Percentiles rank a stretch among this genome's conserved stretches.
These are phyloP conservation scores for Falcunculus frontatus DNA, from an alignment of 2,113 vertebrate species.

Conservation along the genomic window DNA sequence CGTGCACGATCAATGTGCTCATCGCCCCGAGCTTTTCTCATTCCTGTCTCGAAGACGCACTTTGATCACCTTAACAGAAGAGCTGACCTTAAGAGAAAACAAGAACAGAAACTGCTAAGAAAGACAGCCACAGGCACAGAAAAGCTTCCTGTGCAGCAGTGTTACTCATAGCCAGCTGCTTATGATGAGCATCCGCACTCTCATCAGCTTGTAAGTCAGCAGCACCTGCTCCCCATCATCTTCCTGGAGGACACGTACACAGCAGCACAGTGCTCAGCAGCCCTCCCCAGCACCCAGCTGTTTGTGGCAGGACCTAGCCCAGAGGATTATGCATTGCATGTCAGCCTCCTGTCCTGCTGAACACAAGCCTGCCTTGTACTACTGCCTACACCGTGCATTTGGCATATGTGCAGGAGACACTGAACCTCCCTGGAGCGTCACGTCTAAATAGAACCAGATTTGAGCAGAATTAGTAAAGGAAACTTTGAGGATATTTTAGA, in stretches of 20 bases:
- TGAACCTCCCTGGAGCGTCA: not conserved
- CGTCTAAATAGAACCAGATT: not conserved
- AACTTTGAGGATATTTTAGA: not conserved
- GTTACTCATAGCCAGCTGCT: conserved; percentile 51
- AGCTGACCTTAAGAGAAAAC: not conserved
- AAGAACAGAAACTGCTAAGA: not conserved
- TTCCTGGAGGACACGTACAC: not conserved
- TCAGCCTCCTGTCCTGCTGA: not conserved
- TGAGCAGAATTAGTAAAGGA: not conserved
- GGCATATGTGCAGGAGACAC: not conserved
- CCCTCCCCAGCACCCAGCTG: not conserved
- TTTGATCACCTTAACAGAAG: not conserved
- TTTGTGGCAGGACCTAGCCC: not conserved
- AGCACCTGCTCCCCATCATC: conserved; percentile 51
- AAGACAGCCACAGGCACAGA: not conserved
- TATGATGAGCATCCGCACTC: not conserved
- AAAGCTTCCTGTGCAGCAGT: not conserved
- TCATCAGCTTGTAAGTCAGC: conserved; percentile 13
- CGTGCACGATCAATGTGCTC: accelerated
- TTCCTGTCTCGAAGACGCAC: not conserved
- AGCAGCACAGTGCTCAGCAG: not conserved
- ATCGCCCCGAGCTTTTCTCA: not conserved
- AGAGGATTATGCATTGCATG: not conserved
- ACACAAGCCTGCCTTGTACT: not conserved
- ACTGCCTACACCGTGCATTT: not conserved